These are phyloP conservation scores for Drosophila meridionalis DNA, from an alignment of 2,888 invertebrate genomes.

Conservation along the genomic window DNA sequence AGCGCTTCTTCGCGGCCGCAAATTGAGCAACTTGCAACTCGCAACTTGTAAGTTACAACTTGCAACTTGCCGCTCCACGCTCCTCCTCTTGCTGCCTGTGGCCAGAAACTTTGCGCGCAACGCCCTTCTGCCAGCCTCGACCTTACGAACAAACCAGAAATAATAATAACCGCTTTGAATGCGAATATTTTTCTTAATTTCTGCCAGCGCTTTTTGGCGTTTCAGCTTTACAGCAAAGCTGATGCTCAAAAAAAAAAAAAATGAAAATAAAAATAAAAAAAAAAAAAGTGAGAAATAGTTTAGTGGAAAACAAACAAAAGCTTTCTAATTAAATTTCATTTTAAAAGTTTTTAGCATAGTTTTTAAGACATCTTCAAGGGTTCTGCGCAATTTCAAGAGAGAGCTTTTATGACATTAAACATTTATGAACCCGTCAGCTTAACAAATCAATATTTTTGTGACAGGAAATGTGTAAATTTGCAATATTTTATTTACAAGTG, in stretches of 20 bases:
- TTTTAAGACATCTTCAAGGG: background rate
- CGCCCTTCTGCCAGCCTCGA: constrained; percentile 4
- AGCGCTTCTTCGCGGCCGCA: constrained; percentile 66
- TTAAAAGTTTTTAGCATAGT: background rate
- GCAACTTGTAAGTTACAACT: constrained; percentile 42
- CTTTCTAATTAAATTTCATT: constrained; percentile 56
- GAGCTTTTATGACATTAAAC: no score
- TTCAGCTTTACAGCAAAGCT: constrained; percentile 38
- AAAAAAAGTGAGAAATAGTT: constrained; percentile 5
- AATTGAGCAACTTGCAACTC: constrained; percentile 44
- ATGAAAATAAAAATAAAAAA: background rate
- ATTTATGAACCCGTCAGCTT: background rate
- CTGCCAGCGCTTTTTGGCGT: constrained; percentile 45
- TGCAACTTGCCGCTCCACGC: constrained; percentile 1
- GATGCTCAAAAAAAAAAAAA: constrained; percentile 11
- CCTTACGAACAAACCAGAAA: constrained; percentile 38
- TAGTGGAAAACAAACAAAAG: constrained; percentile 13
- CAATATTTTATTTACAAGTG: background rate
- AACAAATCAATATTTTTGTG: background rate
- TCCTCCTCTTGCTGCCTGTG: constrained; percentile 42
- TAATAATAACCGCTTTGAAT: constrained; percentile 67
- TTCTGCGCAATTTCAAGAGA: background rate
- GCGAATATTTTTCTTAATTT: constrained; percentile 73
- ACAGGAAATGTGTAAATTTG: background rate
- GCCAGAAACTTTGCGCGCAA: constrained; percentile 52